Evolutionary conservation across 1,140 invertebrate genomes (phyloP), one percentile per base, ranked within the genome.

Genomic region (Formica exsecta): DNA sequence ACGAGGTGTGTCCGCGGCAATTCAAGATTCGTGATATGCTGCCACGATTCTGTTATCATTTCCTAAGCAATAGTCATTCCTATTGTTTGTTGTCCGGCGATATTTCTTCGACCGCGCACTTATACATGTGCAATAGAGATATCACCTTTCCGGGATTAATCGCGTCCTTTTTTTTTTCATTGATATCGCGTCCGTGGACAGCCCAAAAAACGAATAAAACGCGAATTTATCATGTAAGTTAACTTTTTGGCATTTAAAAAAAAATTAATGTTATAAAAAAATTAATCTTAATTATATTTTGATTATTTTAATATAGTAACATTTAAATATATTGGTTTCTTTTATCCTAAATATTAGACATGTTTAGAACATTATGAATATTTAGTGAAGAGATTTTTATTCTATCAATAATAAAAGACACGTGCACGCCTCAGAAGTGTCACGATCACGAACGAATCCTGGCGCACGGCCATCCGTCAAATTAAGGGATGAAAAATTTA

Each of bases 401-500:
- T 3, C 48, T 41, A 22, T 3, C 1, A 13, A 11, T 11, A 7
- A 44, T 16, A 61, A 84, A 68, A 75, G 70, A 36, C 48, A 25
- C 25, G 32, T 71, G 13, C 19, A 54, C 5, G 3, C 22, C 29
- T 75, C 25, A 29, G 36, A 65, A 29, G 9, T n/a, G 11, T 9
- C 16, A 16, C 29, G 5, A 22, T 44, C 41, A 66, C 5, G 32
- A 48, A 51, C 16, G 61, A 22, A 25, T 83, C 44, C 57, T 51
- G 41, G 44, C 64, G 36, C 74, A 92, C 88, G 93, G 85, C 79
- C 89, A 91, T 92, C 92, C 90, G 89, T 93, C 93, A 93, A 92
- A 87, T 91, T 93, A 90, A 85, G 87, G 89, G 88, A 90, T 93
- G 91, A 93, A 93, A 93, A 94, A 94, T 93, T 89, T 76, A 88